phyloP scores from a whole-genome alignment of 2,888 invertebrate species.

The Scelioninae gen. 2 region DNA sequence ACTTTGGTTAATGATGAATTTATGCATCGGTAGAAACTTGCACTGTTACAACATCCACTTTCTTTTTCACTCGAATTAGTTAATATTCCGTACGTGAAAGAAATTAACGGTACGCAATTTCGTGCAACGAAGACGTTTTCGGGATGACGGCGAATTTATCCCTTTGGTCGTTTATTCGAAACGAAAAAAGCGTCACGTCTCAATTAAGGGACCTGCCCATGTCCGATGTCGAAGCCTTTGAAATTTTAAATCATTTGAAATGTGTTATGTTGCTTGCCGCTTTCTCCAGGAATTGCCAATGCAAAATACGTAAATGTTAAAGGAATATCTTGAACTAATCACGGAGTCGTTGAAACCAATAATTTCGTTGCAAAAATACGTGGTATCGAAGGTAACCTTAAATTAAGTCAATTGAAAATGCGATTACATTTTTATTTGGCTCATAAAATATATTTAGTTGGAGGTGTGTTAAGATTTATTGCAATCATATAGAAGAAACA shows the following conservation, averaged over 20 bases:
- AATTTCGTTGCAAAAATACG: too few relatives aligned
- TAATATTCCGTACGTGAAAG: conserved; percentile 47
- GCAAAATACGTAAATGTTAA: conserved; percentile 13
- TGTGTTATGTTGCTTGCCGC: too few relatives aligned
- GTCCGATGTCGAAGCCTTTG: neutral
- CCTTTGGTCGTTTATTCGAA: conserved; percentile 3
- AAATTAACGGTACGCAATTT: conserved; percentile 24
- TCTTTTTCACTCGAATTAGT: conserved; percentile 54
- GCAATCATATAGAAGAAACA: too few relatives aligned
- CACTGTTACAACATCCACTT: conserved; percentile 53
- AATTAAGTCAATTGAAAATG: too few relatives aligned
- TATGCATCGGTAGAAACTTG: conserved; percentile 48
- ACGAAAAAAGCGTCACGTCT: conserved; percentile 5
- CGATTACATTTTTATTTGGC: too few relatives aligned
- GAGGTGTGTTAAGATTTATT: too few relatives aligned
- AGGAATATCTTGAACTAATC: conserved; percentile 16
- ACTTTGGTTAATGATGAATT: conserved; percentile 53
- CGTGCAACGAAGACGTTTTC: neutral
- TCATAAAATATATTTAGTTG: too few relatives aligned
- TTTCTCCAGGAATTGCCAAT: conserved; percentile 38
- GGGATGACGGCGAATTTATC: neutral
- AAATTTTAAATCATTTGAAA: conserved; percentile 12
- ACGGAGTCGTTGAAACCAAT: too few relatives aligned
- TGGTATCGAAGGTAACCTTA: too few relatives aligned
- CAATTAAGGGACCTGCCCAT: neutral